Percentiles rank a stretch among this genome's conserved stretches.
Conservation (phyloP, 2,797 vertebrate species). For the Parauchenoglanis punctatus region DNA sequence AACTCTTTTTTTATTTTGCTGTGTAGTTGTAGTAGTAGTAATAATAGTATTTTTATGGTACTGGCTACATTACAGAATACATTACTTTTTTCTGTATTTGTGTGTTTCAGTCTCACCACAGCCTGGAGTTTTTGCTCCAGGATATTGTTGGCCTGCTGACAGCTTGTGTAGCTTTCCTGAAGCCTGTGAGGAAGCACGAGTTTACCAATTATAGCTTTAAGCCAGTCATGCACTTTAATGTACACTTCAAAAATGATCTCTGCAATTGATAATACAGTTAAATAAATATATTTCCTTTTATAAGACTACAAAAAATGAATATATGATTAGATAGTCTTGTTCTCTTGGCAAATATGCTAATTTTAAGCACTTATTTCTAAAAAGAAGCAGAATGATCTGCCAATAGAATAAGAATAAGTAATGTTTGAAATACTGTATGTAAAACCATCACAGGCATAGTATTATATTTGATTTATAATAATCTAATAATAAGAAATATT, state of each 20-base stretch:
- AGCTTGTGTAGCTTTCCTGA: conserved; percentile 71
- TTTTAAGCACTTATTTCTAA: background rate
- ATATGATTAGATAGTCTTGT: background rate
- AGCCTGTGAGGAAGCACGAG: conserved; percentile 63
- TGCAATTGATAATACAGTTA: background rate
- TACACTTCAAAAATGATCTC: background rate
- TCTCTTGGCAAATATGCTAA: background rate
- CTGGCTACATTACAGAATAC: background rate
- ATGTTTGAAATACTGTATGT: background rate
- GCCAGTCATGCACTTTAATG: background rate
- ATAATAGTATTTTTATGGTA: background rate
- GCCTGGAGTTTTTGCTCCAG: conserved; percentile 73
- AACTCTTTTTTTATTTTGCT: too few relatives aligned
- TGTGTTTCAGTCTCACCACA: conserved; percentile 66
- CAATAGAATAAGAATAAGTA: background rate
- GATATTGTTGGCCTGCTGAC: conserved; percentile 68
- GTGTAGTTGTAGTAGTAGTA: background rate
- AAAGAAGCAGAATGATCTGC: background rate
- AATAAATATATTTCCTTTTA: background rate
- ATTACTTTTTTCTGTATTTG: background rate
- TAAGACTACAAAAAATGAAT: background rate
- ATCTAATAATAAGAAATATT: background rate
- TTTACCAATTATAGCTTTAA: background rate
- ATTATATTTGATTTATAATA: background rate
- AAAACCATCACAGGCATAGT: background rate